phyloP scores from a whole-genome alignment of 2,888 invertebrate genomes.

The Philereme transversata region DNA sequence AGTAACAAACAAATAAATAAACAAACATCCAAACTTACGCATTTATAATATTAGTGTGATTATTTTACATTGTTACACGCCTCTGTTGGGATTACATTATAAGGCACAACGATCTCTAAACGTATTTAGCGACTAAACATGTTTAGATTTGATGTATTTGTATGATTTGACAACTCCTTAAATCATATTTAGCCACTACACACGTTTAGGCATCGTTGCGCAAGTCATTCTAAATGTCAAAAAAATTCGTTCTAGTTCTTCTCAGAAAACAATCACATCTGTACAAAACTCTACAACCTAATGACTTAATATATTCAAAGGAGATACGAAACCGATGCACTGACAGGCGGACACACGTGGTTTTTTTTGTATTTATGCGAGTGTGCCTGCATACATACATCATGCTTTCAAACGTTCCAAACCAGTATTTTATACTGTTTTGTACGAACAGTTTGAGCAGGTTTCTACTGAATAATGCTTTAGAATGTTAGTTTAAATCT shows the following conservation, averaged over 20 bases:
- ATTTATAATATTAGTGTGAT: too few relatives aligned
- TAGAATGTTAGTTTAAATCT: conserved; percentile 10
- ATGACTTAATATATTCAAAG: conserved; percentile 40
- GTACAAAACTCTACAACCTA: conserved; percentile 28
- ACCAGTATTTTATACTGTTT: conserved; percentile 20
- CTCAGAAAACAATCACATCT: conserved; percentile 23
- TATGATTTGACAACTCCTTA: too few relatives aligned
- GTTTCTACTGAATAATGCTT: conserved; percentile 36
- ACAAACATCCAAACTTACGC: too few relatives aligned
- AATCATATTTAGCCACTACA: too few relatives aligned
- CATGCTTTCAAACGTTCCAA: conserved; percentile 24
- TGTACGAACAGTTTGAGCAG: conserved; percentile 32
- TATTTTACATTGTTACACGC: too few relatives aligned
- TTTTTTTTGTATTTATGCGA: conserved; percentile 42
- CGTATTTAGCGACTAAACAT: too few relatives aligned
- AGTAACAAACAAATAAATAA: too few relatives aligned
- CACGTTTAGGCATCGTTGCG: too few relatives aligned
- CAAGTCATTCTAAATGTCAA: too few relatives aligned
- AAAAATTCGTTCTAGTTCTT: background rate
- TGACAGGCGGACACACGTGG: conserved; percentile 36
- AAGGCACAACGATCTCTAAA: too few relatives aligned
- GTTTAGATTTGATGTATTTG: too few relatives aligned
- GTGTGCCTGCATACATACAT: conserved; percentile 39
- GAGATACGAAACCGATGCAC: conserved; percentile 36
- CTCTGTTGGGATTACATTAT: too few relatives aligned